phyloP scores from a whole-genome alignment of 2,113 vertebrate genomes.

The Meriones unguiculatus region DNA sequence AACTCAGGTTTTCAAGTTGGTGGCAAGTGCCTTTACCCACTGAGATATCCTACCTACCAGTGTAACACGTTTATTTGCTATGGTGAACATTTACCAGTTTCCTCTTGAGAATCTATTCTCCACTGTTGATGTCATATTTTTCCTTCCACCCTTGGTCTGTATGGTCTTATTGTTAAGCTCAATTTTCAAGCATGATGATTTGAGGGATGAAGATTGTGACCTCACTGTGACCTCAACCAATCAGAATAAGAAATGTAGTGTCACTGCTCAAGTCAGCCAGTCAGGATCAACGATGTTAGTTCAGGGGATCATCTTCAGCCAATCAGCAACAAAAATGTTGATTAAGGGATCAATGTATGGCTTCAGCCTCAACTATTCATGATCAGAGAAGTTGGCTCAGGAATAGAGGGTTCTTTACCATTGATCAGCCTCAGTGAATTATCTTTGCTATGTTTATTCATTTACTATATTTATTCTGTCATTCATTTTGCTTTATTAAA shows the following conservation, averaged over 20 bases:
- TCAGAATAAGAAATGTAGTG: neutral
- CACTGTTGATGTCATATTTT: neutral
- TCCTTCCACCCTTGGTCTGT: neutral
- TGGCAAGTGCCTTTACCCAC: neutral
- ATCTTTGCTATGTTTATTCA: neutral
- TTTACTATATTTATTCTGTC: neutral
- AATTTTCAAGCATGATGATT: neutral
- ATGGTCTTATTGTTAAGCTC: neutral
- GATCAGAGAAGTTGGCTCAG: neutral
- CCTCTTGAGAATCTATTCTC: neutral
- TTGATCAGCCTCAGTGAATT: neutral
- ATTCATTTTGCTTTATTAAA: neutral
- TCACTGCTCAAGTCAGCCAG: neutral
- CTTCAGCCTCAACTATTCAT: neutral
- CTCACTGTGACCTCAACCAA: neutral
- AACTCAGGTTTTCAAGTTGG: neutral
- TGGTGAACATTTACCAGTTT: neutral
- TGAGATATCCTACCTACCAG: neutral
- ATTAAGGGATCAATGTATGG: neutral
- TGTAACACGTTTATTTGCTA: neutral
- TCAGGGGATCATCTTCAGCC: neutral
- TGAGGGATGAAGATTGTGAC: neutral
- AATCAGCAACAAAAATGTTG: neutral
- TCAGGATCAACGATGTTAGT: neutral
- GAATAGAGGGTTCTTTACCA: neutral